Conservation (phyloP, 2,113 vertebrate genomes). For the mouse (Mus musculus) region GRCm39 chr7:113370501-113371000, state of each 20-base stretch:
- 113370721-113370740: neutral
- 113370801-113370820: neutral
- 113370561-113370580: neutral
- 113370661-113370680: neutral
- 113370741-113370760: neutral
- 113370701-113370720: neutral
- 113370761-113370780: neutral
- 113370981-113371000: constrained; percentile 1
- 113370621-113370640: neutral
- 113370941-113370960: too few relatives aligned
- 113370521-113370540: neutral
- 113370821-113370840: neutral
- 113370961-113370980: neutral
- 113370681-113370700: neutral
- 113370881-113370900: neutral
- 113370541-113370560: neutral
- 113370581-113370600: neutral
- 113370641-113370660: neutral
- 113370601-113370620: neutral
- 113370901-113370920: neutral
- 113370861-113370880: neutral
- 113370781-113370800: neutral
- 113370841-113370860: neutral
- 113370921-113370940: neutral
- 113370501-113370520: neutral